Base-by-base conservation (phyloP, 2,797 vertebrate species). In the Setipinna tenuifilis region DNA sequence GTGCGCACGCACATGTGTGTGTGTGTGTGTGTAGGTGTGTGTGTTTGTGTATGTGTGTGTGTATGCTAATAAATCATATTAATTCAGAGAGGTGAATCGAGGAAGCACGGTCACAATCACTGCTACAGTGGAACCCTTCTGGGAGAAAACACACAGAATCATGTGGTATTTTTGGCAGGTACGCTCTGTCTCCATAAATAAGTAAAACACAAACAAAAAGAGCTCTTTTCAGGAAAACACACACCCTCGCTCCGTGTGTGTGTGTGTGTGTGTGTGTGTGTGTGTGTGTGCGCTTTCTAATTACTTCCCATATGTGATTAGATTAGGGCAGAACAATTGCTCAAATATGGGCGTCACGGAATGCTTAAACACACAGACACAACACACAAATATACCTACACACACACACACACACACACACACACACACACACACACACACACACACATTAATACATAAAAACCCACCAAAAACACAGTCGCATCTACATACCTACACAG, bases 21-120 rank as follows among this genome's bases (percentile, higher is more conserved):
- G 65, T 71, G 65, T 35, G 68, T 41, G 68, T 75, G 35, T 78
- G 89, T 85, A 87, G 61, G 85, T 87, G 83, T 87, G 57, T 86
- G 83, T 31, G 62, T 28, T 75, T 19, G 35, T 85, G 58, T 25
- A 28, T 58, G 83, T 54, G 54, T n/a, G 62, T 31, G 14, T 14
- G 65, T 4, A 31, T 68, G 65, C 11, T 31, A 68, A 44, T 82
- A 48, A 82, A 61, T 35, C 68, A 75, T 16, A 68, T 31, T 68
- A 9, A 68, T 23, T 31, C 11, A 35, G 25, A 17, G 31, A 4
- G 65, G 65, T 71, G 3, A 35, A 4, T 10, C 23, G 3, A n/a
- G 6, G 21, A 12, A 12, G 28, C 10, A 68, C 5, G 25, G 0
- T 11, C 25, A 71, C 65, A 71, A 12, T 25, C 62, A 65, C 62